These are phyloP conservation scores for Indri indri DNA, from an alignment of 2,113 vertebrate genomes.

Conservation along the genomic window DNA sequence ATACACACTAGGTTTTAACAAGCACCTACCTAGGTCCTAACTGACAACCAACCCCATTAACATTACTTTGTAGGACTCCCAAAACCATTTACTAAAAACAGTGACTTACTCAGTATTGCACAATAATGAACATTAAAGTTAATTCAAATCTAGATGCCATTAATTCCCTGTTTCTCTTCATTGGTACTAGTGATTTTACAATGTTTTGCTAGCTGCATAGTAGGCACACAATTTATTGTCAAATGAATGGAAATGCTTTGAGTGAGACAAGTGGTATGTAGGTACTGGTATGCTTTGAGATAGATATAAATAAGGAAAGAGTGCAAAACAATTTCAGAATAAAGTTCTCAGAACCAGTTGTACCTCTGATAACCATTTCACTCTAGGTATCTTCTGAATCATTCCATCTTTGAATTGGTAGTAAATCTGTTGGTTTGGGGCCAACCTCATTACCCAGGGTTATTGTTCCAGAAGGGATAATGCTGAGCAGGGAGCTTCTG, in stretches of 20 bases:
- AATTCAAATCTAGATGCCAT: background rate
- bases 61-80: background rate
- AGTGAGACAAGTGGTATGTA: background rate
- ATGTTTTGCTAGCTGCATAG: background rate
- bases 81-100: background rate
- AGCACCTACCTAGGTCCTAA: background rate
- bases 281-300: background rate
- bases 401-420: background rate
- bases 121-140: background rate
- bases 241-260: background rate
- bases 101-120: background rate
- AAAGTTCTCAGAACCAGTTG: background rate
- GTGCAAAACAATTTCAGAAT: constrained; percentile 1
- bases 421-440: background rate
- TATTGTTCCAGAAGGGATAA: background rate
- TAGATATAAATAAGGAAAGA: background rate
- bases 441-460: background rate
- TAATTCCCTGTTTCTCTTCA: background rate
- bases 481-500: background rate
- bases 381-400: background rate
- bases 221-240: background rate
- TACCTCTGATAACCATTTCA: background rate
- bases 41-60: background rate
- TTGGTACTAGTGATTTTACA: background rate
- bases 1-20: background rate